Percentiles rank a stretch among this genome's conserved stretches.
Conservation (phyloP, 2,113 vertebrate species). For the Copsychus sechellarum region DNA sequence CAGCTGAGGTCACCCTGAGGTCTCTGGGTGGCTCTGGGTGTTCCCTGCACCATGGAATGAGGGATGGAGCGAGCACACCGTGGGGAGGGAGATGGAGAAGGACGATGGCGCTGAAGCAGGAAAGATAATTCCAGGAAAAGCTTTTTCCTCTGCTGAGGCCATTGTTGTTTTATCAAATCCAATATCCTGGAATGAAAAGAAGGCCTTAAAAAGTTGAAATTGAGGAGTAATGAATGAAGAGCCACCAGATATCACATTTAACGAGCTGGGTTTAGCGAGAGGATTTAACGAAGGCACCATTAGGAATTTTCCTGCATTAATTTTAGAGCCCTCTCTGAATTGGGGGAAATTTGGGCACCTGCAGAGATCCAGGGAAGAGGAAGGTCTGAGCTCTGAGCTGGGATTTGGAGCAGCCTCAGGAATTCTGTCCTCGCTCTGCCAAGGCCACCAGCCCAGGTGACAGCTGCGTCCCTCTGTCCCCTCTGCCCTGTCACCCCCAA, state of each 20-base stretch:
- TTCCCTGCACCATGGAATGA: neutral
- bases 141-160: neutral
- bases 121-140: neutral
- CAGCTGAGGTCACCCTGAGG: neutral
- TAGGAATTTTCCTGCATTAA: neutral
- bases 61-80: fast-evolving
- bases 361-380: fast-evolving
- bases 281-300: neutral
- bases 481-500: neutral
- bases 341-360: neutral
- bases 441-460: fast-evolving
- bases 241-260: neutral
- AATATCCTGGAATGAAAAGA: slow-evolving; percentile 18
- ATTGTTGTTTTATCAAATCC: slow-evolving; percentile 19
- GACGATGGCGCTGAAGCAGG: neutral
- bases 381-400: neutral
- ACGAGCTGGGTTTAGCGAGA: neutral
- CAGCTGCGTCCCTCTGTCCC: neutral
- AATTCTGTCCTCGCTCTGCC: neutral
- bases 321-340: neutral
- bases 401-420: neutral
- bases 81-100: neutral
- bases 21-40: neutral
- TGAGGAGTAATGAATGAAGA: neutral
- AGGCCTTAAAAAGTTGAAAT: neutral